Evolutionary conservation across 1,140 invertebrate genomes (phyloP).

Genomic region (Drosophila rufa): DNA sequence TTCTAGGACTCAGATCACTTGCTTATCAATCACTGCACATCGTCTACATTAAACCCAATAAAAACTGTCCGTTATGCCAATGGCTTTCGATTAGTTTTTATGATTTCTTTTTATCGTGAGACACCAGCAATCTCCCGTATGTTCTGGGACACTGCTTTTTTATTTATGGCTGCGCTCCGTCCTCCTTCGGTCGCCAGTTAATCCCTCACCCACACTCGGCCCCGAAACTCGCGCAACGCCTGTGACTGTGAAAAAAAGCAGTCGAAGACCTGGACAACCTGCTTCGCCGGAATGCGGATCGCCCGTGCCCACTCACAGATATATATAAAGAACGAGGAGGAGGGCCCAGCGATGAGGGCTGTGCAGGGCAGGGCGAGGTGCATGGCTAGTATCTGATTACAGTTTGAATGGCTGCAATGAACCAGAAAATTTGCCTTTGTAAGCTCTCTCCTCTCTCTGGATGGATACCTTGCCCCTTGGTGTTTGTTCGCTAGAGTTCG

Average conservation of each 20-base stretch:
- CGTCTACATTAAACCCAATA: conserved; percentile 8
- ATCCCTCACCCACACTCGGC: conserved; percentile 27
- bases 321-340: conserved; percentile 6
- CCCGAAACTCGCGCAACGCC: neutral
- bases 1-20: neutral
- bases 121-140: neutral
- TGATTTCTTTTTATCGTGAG: too few species aligned
- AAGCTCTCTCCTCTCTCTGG: conserved; percentile 23
- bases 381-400: conserved; percentile 69
- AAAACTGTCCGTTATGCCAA: conserved; percentile 15
- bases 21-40: conserved; percentile 7
- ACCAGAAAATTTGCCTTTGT: conserved; percentile 76
- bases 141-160: conserved; percentile 17
- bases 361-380: conserved; percentile 6
- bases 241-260: neutral
- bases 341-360: conserved; percentile 8
- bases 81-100: conserved; percentile 13
- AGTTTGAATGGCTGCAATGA: conserved; percentile 79
- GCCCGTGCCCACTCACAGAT: conserved; percentile 31
- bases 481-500: conserved; percentile 14
- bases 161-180: conserved; percentile 14
- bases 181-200: conserved; percentile 28
- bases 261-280: conserved; percentile 36
- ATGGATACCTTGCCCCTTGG: conserved; percentile 26
- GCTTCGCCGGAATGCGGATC: conserved; percentile 32